Percentiles rank a stretch among this genome's conserved stretches.
Evolutionary conservation across 1,140 invertebrate genomes (phyloP).

Genomic region (Aphaenogaster rudis): DNA sequence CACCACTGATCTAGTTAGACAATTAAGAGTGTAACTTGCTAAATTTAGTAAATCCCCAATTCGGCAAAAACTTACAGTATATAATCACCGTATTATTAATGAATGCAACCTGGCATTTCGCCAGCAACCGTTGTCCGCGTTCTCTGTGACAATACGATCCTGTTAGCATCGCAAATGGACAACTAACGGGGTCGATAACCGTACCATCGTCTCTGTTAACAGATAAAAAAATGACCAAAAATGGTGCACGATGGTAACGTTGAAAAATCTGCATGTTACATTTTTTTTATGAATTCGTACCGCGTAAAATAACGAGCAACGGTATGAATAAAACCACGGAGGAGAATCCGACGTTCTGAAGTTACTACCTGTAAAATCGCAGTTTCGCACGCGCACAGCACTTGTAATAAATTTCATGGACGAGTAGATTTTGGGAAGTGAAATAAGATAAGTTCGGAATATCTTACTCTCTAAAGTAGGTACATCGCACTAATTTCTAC

Average conservation of each 20-base stretch:
- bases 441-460: slow-evolving; percentile 55
- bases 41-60: slow-evolving; percentile 50
- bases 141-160: slow-evolving; percentile 27
- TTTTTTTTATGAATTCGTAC: slow-evolving; percentile 11
- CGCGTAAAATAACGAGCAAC: slow-evolving; percentile 34
- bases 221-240: slow-evolving; percentile 35
- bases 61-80: slow-evolving; percentile 43
- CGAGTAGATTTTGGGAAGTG: slow-evolving; percentile 32
- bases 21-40: slow-evolving; percentile 26
- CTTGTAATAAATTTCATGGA: slow-evolving; percentile 29
- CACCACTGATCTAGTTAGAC: background rate
- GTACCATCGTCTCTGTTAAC: slow-evolving; percentile 1
- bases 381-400: background rate
- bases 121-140: slow-evolving; percentile 36
- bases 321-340: slow-evolving; percentile 14
- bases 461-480: slow-evolving; percentile 47
- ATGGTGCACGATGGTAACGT: background rate
- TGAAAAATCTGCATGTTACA: slow-evolving; percentile 26
- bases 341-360: background rate
- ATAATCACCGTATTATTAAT: slow-evolving; percentile 62
- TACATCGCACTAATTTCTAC: slow-evolving; percentile 31
- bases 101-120: slow-evolving; percentile 41
- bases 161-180: slow-evolving; percentile 63
- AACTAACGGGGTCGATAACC: slow-evolving; percentile 42
- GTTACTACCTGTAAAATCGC: slow-evolving; percentile 15